Percentiles rank a stretch among this genome's conserved stretches.
phyloP scores from a whole-genome alignment of 2,888 invertebrate genomes.

The Agrilus mali region DNA sequence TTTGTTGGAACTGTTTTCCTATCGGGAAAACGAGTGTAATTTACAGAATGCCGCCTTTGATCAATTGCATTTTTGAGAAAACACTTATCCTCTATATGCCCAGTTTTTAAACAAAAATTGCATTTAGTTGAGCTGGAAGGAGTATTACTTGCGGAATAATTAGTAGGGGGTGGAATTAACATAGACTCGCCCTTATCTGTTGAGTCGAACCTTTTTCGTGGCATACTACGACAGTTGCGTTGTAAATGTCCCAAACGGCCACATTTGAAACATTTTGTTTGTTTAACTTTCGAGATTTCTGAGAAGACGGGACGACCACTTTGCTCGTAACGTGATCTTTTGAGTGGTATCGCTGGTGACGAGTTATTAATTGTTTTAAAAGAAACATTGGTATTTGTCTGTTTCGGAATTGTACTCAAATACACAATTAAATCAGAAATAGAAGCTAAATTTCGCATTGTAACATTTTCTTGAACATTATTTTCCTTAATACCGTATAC shows the following conservation, averaged over 20 bases:
- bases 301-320: too few relatives aligned
- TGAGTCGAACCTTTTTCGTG: neutral
- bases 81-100: constrained; percentile 9
- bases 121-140: neutral
- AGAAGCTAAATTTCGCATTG: constrained; percentile 8
- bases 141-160: too few relatives aligned
- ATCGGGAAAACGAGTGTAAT: constrained; percentile 5
- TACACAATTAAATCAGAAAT: constrained; percentile 12
- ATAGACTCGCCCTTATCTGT: too few relatives aligned
- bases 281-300: too few relatives aligned
- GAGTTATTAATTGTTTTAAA: neutral
- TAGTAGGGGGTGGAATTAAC: too few relatives aligned
- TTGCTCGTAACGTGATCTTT: neutral
- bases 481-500: constrained; percentile 12
- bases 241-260: constrained; percentile 9
- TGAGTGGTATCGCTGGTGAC: neutral
- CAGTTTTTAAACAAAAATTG: constrained; percentile 9
- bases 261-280: constrained; percentile 5
- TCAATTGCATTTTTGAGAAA: constrained; percentile 9
- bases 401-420: constrained; percentile 8
- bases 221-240: constrained; percentile 4
- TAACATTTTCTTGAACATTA: constrained; percentile 9
- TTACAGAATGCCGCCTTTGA: constrained; percentile 5
- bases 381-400: too few relatives aligned
- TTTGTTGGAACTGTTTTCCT: neutral